Conservation (phyloP, 2,113 vertebrate genomes). For the Petaurus breviceps region DNA sequence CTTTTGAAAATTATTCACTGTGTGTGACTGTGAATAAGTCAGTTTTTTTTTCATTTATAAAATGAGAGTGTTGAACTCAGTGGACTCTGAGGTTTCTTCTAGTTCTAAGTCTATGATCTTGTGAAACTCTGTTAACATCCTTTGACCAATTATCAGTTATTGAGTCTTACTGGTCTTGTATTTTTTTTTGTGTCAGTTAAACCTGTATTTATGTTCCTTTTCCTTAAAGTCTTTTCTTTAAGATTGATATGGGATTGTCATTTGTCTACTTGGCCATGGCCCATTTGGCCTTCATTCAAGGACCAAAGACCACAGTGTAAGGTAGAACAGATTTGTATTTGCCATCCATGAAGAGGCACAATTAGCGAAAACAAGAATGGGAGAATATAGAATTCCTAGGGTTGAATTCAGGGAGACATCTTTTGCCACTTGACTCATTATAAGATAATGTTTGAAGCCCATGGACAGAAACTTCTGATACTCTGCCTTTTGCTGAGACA, state of each 20-base stretch:
- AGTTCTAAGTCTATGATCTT: background rate
- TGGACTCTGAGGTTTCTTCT: background rate
- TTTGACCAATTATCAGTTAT: background rate
- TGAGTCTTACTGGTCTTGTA: background rate
- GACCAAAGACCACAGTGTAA: background rate
- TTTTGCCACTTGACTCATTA: constrained; percentile 1
- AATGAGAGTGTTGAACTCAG: background rate
- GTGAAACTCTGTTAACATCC: background rate
- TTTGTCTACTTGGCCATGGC: background rate
- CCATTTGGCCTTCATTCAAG: background rate
- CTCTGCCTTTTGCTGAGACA: background rate
- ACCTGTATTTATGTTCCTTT: background rate
- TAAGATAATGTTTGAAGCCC: background rate
- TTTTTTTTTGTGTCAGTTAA: background rate
- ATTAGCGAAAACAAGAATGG: background rate
- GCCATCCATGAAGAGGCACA: background rate
- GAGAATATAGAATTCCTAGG: background rate
- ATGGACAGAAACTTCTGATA: background rate
- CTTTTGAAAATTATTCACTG: background rate
- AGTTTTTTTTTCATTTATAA: background rate
- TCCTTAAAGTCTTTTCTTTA: background rate
- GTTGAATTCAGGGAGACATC: background rate
- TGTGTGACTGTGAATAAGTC: background rate
- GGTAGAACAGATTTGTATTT: background rate
- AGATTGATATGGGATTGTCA: background rate